Conservation (phyloP, 2,113 vertebrate species). For the Microcebus jonahi region DNA sequence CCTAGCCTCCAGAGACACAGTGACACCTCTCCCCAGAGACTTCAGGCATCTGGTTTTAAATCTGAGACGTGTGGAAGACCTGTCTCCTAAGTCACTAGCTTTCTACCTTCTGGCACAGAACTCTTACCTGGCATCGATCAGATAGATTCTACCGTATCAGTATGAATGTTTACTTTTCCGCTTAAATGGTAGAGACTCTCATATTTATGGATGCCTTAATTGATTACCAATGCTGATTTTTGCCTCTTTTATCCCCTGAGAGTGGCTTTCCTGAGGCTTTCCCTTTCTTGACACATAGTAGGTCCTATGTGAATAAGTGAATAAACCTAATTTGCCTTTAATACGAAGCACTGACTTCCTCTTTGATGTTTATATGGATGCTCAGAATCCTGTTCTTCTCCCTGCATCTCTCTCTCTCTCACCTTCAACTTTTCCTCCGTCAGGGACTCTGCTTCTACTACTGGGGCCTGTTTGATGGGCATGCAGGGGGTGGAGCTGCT, state of each 20-base stretch:
- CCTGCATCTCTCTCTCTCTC: neutral
- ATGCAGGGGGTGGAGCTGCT: constrained; percentile 94
- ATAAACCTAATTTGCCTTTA: constrained; percentile 27
- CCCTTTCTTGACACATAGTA: constrained; percentile 13
- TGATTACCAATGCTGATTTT: neutral
- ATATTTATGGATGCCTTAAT: neutral
- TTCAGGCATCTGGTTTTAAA: neutral
- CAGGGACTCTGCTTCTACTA: constrained; percentile 92
- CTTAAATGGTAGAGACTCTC: neutral
- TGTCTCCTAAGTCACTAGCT: neutral
- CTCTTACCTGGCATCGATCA: neutral
- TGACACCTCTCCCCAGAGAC: neutral
- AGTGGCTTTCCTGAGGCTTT: constrained; percentile 7
- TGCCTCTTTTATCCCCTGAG: neutral
- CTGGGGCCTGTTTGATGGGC: constrained; percentile 97
- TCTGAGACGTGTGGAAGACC: neutral
- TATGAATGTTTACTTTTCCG: constrained; percentile 24
- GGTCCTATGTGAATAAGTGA: constrained; percentile 26
- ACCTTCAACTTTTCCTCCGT: neutral
- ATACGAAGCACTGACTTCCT: neutral
- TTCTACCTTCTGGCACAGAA: neutral
- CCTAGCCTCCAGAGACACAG: neutral
- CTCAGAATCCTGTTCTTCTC: neutral
- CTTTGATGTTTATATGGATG: neutral
- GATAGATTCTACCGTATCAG: neutral